A percentile compares a stretch with the other conserved stretches of the same genome.
Evolutionary conservation across 1,140 invertebrate species (phyloP).

Genomic region (Euwallacea fornicatus): DNA sequence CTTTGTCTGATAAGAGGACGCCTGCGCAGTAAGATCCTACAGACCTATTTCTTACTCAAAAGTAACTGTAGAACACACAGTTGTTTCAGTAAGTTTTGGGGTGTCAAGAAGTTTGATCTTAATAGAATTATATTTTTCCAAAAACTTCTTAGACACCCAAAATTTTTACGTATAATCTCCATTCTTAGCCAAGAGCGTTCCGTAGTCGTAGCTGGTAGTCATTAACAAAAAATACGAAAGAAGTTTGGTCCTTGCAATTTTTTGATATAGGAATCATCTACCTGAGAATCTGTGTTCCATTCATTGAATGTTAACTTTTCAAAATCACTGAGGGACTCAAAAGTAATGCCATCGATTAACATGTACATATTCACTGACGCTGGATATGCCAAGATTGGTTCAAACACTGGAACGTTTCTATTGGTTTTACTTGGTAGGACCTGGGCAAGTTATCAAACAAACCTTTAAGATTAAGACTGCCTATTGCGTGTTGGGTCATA

Average conservation of each 20-base stretch:
- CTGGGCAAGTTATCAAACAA: conserved; percentile 39
- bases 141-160: conserved; percentile 48
- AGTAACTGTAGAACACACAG: conserved; percentile 46
- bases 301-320: not conserved
- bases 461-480: conserved; percentile 40
- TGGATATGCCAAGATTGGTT: conserved; percentile 46
- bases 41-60: conserved; percentile 38
- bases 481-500: too few relatives aligned
- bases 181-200: conserved; percentile 57
- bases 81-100: conserved; percentile 48
- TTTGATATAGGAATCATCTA: too few relatives aligned
- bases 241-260: too few relatives aligned
- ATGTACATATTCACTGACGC: conserved; percentile 70
- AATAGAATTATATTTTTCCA: conserved; percentile 52
- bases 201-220: conserved; percentile 62
- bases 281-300: not conserved
- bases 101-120: conserved; percentile 51
- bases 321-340: conserved; percentile 59
- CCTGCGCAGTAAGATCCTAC: conserved; percentile 44
- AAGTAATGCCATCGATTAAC: conserved; percentile 73
- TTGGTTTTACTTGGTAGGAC: conserved; percentile 34
- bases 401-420: conserved; percentile 37
- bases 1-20: conserved; percentile 31
- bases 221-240: conserved; percentile 49
- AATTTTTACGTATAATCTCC: conserved; percentile 57